Evolutionary conservation across 2,888 invertebrate species (phyloP).

Genomic region (Pemphredon lugubris): DNA sequence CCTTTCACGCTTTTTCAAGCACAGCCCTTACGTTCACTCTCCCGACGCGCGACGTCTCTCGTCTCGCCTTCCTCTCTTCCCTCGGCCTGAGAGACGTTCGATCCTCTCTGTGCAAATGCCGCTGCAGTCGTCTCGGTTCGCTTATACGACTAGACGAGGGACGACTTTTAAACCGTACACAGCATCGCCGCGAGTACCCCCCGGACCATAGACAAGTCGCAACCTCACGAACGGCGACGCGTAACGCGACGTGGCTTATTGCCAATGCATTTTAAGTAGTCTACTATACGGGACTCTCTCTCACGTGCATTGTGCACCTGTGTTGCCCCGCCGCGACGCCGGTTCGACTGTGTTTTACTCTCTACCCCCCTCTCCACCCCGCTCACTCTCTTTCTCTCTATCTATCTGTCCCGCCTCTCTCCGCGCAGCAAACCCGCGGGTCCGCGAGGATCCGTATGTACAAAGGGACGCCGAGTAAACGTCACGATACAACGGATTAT

Average conservation of each 20-base stretch:
- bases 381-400: not conserved
- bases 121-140: constrained; percentile 32
- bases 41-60: not conserved
- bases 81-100: no score
- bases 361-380: not conserved
- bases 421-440: no score
- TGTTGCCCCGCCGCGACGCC: constrained; percentile 60
- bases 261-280: constrained; percentile 80
- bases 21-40: no score
- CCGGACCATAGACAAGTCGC: constrained; percentile 65
- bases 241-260: constrained; percentile 78
- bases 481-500: constrained; percentile 50
- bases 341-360: constrained; percentile 27
- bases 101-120: constrained; percentile 57
- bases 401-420: constrained; percentile 3
- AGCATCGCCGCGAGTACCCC: constrained; percentile 55
- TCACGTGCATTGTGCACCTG: constrained; percentile 72
- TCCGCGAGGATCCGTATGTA: constrained; percentile 25
- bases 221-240: constrained; percentile 62
- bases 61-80: constrained; percentile 8
- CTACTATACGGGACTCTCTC: constrained; percentile 67
- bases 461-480: constrained; percentile 38
- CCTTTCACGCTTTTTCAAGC: not conserved
- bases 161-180: constrained; percentile 57
- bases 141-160: constrained; percentile 63